Evolutionary conservation across 2,888 invertebrate genomes (phyloP), one percentile per base, ranked within the genome.

Genomic region (Arge pagana): DNA sequence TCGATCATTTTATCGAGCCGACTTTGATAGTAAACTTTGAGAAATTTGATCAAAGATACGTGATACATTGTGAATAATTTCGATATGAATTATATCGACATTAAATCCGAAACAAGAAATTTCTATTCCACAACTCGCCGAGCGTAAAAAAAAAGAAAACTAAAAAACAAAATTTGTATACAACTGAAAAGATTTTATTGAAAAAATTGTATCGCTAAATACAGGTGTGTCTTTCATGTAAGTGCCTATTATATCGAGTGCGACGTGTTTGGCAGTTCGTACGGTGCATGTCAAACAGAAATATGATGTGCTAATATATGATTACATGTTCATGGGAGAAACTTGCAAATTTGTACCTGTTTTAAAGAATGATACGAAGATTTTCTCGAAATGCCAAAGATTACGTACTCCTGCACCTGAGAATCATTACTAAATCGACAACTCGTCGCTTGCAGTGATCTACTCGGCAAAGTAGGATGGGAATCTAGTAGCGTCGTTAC

Each of bases 121-220:
- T 50, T 35, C 19, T 37, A 23, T 6, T 41, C 41, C 18, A 53
- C 42, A 53, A 56, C 24, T 19, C 35, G 65, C 66, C 70, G 73
- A 73, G 73, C 71, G 73, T 70, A 71, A 72, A 71, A 67, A 43
- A 37, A 31, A 36, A 60, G 63, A 67, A 64, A 68, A 69, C 65
- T 64, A 67, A 58, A 64, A 71, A 71, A 33, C 45, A 45, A 45
- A 45, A 45, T 33, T 35, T 58, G 68, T 68, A 65, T 73, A 64
- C 66, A 73, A 71, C 70, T 73, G 67, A 72, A 72, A 72, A 73
- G 70, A 66, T 72, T 72, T 72, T 73, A 71, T 73, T 72, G 66
- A 69, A 71, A 70, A 67, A 64, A 62, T 66, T 68, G 65, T 72
- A 69, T 71, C 63, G 66, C 67, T 73, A 71, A 68, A 70, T 73